Conservation (phyloP, 2,797 vertebrate species). For the Rhynchotus rufescens region DNA sequence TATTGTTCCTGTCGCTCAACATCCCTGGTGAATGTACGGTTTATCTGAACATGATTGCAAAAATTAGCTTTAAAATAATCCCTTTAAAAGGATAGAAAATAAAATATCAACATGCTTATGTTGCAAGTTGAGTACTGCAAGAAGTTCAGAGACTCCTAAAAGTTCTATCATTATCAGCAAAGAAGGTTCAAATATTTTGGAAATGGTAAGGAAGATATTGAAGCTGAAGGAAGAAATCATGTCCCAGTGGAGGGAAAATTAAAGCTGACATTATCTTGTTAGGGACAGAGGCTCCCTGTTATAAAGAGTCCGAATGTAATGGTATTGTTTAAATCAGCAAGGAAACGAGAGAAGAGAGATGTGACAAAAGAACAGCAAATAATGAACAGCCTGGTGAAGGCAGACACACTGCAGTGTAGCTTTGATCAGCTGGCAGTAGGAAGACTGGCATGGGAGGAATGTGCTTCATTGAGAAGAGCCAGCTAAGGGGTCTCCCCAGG, state of each 20-base stretch:
- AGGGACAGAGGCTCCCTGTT: neutral
- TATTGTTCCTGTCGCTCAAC: neutral
- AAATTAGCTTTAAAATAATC: slow-evolving; percentile 59
- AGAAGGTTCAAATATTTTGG: neutral
- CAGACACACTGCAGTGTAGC: neutral
- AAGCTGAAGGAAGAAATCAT: neutral
- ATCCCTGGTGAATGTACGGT: rapidly evolving
- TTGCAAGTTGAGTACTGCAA: neutral
- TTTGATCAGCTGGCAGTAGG: neutral
- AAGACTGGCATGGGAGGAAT: neutral
- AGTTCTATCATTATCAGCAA: neutral
- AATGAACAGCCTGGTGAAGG: rapidly evolving
- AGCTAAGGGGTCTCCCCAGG: neutral
- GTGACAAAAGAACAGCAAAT: neutral
- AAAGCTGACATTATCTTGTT: neutral
- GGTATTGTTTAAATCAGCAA: rapidly evolving
- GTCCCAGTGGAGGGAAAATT: neutral
- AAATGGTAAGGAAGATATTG: neutral
- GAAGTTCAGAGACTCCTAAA: neutral
- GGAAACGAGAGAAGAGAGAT: rapidly evolving
- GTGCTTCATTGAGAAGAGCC: no score
- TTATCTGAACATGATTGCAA: neutral
- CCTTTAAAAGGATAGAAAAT: neutral
- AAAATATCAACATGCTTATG: neutral
- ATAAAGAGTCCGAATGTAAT: neutral